phyloP scores from a whole-genome alignment of 2,797 vertebrate species.

The Dromococcyx pavoninus region DNA sequence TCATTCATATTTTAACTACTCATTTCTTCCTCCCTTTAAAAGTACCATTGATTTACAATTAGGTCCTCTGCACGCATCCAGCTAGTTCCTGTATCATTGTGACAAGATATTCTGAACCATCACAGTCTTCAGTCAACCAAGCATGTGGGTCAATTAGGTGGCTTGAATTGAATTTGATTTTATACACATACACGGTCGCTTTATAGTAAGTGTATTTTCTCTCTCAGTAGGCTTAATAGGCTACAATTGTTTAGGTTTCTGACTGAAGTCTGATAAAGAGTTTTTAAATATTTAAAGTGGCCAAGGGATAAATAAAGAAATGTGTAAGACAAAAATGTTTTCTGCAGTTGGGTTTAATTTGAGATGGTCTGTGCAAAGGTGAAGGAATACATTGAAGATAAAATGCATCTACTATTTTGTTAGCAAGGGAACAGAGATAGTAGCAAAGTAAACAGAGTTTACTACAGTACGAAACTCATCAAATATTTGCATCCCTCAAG shows the following conservation, averaged over 20 bases:
- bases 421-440: background rate
- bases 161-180: background rate
- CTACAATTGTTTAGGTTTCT: background rate
- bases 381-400: background rate
- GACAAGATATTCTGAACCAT: background rate
- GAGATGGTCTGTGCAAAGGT: background rate
- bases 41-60: background rate
- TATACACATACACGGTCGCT: background rate
- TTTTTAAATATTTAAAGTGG: background rate
- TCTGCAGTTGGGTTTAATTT: background rate
- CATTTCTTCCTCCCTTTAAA: background rate
- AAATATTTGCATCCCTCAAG: background rate
- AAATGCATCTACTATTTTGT: background rate
- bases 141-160: background rate
- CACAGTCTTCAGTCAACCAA: background rate
- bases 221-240: background rate
- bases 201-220: background rate
- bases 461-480: background rate
- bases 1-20: background rate
- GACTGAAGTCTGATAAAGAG: accelerated
- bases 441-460: background rate
- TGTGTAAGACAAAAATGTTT: background rate
- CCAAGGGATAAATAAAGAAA: background rate
- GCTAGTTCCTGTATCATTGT: background rate
- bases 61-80: background rate